Evolutionary conservation across 2,888 invertebrate genomes (phyloP).

Genomic region (Calephelis perditalis): DNA sequence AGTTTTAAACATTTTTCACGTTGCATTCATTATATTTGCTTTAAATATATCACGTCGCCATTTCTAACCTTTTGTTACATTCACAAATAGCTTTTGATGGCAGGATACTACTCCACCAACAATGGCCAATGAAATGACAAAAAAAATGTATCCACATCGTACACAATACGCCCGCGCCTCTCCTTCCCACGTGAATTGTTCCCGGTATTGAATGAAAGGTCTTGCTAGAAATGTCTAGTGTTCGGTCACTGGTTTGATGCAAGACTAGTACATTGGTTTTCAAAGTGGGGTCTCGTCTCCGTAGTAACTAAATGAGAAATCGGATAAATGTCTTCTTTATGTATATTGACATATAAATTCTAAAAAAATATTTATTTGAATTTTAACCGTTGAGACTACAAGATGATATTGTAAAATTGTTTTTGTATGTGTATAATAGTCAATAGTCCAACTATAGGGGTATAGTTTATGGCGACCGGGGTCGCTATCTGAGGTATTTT

Average conservation of each 20-base stretch:
- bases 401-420: too few species aligned
- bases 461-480: too few species aligned
- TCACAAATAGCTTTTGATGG: conserved; percentile 38
- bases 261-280: not conserved
- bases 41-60: conserved; percentile 16
- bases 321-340: too few species aligned
- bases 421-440: too few species aligned
- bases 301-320: too few species aligned
- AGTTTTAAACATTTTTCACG: too few species aligned
- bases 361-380: too few species aligned
- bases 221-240: conserved; percentile 13
- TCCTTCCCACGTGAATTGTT: conserved; percentile 54
- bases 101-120: conserved; percentile 61
- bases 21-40: not conserved
- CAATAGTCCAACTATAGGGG: too few species aligned
- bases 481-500: too few species aligned
- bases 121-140: conserved; percentile 68
- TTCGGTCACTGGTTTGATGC: conserved; percentile 11
- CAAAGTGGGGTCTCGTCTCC: too few species aligned
- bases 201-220: conserved; percentile 29
- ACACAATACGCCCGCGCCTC: conserved; percentile 62
- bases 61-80: conserved; percentile 13
- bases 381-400: too few species aligned
- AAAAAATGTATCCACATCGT: conserved; percentile 50
- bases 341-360: too few species aligned